These are phyloP conservation scores for Leptoteleia sp. DNA, from an alignment of 1,140 invertebrate genomes.

Conservation along the genomic window DNA sequence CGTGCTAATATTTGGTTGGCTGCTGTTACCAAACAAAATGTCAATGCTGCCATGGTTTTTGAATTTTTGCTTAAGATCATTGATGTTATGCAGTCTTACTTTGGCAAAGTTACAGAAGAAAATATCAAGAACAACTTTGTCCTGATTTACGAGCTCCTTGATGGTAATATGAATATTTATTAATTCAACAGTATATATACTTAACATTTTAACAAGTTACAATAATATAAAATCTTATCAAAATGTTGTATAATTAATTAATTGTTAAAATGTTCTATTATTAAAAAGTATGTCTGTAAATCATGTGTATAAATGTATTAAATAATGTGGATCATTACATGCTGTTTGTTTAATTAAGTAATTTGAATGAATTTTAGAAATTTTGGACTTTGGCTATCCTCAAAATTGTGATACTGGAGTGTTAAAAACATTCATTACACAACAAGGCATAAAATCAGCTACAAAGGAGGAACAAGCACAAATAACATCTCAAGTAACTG, in stretches of 20 bases:
- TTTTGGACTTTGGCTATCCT: conserved; percentile 99
- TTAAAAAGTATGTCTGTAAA: too few relatives aligned
- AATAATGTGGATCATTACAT: too few relatives aligned
- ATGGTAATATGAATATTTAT: conserved; percentile 85
- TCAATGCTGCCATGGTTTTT: conserved; percentile 99
- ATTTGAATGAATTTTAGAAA: too few relatives aligned
- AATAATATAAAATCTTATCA: too few relatives aligned
- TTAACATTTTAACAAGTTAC: too few relatives aligned
- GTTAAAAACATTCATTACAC: conserved; percentile 99
- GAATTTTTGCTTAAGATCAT: conserved; percentile 99
- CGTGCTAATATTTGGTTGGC: conserved; percentile 99
- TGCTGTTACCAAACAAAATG: conserved; percentile 99
- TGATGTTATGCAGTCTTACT: conserved; percentile 99
- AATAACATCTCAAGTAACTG: conserved; percentile 99
- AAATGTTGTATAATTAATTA: too few relatives aligned
- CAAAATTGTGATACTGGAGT: conserved; percentile 99
- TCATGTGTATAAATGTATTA: too few relatives aligned
- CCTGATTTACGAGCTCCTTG: conserved; percentile 98
- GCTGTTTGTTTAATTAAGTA: too few relatives aligned
- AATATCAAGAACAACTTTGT: conserved; percentile 99
- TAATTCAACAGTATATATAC: neutral
- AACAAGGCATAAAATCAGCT: conserved; percentile 99
- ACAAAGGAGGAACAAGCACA: conserved; percentile 99
- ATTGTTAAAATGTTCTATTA: too few relatives aligned
- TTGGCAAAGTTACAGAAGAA: conserved; percentile 99